Percentiles rank a stretch among this genome's conserved stretches.
phyloP scores from a whole-genome alignment of 2,113 vertebrate species.

The Epinephelus cyanopodus region DNA sequence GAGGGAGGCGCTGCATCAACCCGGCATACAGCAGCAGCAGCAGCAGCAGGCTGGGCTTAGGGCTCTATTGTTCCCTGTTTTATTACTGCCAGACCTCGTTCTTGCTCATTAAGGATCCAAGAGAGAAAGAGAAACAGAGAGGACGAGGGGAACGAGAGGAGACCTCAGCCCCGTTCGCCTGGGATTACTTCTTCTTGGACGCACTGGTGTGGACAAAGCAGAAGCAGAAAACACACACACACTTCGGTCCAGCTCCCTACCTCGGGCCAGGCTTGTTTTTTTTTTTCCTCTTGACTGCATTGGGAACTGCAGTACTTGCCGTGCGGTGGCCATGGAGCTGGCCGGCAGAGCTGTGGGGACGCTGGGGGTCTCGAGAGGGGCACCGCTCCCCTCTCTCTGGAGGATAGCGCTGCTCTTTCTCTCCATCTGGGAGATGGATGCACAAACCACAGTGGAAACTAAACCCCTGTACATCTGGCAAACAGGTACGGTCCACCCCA shows the following conservation, averaged over 20 bases:
- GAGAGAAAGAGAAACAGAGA: constrained; percentile 26
- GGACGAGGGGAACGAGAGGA: constrained; percentile 24
- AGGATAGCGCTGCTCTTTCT: constrained; percentile 70
- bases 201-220: constrained; percentile 64
- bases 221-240: constrained; percentile 17
- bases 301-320: constrained; percentile 65
- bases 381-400: constrained; percentile 62
- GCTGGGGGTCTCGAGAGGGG: constrained; percentile 51
- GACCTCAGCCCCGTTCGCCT: constrained; percentile 22
- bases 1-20: constrained; percentile 78
- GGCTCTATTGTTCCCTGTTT: constrained; percentile 84
- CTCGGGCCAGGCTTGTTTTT: constrained; percentile 55
- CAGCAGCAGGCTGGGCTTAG: constrained; percentile 72
- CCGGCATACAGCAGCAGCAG: constrained; percentile 75
- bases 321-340: constrained; percentile 78
- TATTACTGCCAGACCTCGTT: constrained; percentile 62
- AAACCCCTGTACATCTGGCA: constrained; percentile 85
- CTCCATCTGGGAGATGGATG: constrained; percentile 67
- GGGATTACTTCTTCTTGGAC: constrained; percentile 71
- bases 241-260: constrained; percentile 36
- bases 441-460: constrained; percentile 76
- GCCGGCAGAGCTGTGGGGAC: constrained; percentile 58
- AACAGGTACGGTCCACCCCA: constrained; percentile 78
- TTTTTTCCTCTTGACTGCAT: constrained; percentile 45
- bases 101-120: constrained; percentile 53